Evolutionary conservation across 1,140 invertebrate genomes (phyloP), one percentile per base, ranked within the genome.

Genomic region (Plodia interpunctella): DNA sequence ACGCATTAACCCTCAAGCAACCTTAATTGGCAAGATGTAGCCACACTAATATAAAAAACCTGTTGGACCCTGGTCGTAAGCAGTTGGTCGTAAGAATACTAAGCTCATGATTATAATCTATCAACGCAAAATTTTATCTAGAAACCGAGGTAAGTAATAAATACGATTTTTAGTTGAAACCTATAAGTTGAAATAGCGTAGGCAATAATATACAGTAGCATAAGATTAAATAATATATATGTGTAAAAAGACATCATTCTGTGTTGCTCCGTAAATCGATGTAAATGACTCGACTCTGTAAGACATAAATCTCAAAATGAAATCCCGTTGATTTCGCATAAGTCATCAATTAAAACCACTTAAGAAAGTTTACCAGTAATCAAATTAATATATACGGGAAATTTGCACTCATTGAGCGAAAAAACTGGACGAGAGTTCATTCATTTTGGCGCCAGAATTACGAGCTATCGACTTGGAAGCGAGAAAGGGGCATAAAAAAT

Each of bases 391-490:
- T 63, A 71, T 70, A 64, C 70, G 58, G 70, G 58, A 53, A 50
- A 57, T 67, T 73, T 66, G 63, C 64, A 68, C 64, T 72, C 69
- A 73, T 70, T 63, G 61, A 60, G 35, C 57, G 56, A 51, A 57
- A 55, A 79, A 83, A 83, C 63, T 68, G 63, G 66, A 75, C 59
- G 70, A 49, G 66, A 74, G 73, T 75, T 81, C 74, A 85, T 85
- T 86, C 80, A 87, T 83, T 80, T 84, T 82, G 76, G 78, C 80
- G 80, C 78, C 81, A 79, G 73, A 83, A 82, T 85, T 78, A 85
- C 80, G 78, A 74, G 76, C 69, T 69, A 80, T 76, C 70, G 67
- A 61, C 62, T 61, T 64, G 60, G 68, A 76, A 79, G 76, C 78
- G 82, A 78, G 75, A 80, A 79, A 57, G 63, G 32, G 62, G 58